Conservation (phyloP, 2,888 invertebrate species). For the Drosophila neonasuta region DNA sequence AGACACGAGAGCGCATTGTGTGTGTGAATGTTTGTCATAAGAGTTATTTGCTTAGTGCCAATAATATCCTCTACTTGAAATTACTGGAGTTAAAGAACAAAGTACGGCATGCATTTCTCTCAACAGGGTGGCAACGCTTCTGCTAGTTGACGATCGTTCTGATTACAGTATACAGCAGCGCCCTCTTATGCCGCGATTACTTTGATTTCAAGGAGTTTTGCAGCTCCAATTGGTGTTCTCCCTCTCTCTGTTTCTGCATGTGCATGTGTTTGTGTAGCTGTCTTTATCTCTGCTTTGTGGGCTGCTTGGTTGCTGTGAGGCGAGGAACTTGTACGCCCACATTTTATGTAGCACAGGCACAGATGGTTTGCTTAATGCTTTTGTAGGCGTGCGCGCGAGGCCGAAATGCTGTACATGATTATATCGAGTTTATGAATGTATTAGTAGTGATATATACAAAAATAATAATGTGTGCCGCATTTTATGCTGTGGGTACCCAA, state of each 20-base stretch:
- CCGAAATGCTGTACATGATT: slow-evolving; percentile 20
- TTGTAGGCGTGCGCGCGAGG: slow-evolving; percentile 56
- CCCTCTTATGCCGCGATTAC: slow-evolving; percentile 28
- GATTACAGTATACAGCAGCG: slow-evolving; percentile 36
- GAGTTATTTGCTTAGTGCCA: slow-evolving; percentile 43
- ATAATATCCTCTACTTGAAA: slow-evolving; percentile 49
- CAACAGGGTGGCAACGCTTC: slow-evolving; percentile 4
- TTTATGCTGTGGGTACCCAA: slow-evolving; percentile 43
- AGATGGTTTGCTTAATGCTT: slow-evolving; percentile 47
- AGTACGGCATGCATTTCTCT: slow-evolving; percentile 24
- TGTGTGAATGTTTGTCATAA: slow-evolving; percentile 24
- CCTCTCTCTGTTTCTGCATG: slow-evolving; percentile 6
- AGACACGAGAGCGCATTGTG: slow-evolving; percentile 8
- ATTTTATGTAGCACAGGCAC: slow-evolving; percentile 60
- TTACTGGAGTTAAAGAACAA: slow-evolving; percentile 30
- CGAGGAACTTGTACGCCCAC: slow-evolving; percentile 64
- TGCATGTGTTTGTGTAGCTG: slow-evolving; percentile 34
- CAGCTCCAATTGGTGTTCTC: slow-evolving; percentile 34
- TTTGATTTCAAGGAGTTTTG: slow-evolving; percentile 41
- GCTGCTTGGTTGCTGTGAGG: slow-evolving; percentile 24
- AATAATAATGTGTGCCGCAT: slow-evolving; percentile 9
- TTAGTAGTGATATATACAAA: slow-evolving; percentile 14
- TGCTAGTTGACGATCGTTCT: slow-evolving; percentile 39
- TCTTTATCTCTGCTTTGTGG: slow-evolving; percentile 42
- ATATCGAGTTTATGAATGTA: neutral